Evolutionary conservation across 2,113 vertebrate genomes (phyloP).

Genomic region (Myocastor coypus): DNA sequence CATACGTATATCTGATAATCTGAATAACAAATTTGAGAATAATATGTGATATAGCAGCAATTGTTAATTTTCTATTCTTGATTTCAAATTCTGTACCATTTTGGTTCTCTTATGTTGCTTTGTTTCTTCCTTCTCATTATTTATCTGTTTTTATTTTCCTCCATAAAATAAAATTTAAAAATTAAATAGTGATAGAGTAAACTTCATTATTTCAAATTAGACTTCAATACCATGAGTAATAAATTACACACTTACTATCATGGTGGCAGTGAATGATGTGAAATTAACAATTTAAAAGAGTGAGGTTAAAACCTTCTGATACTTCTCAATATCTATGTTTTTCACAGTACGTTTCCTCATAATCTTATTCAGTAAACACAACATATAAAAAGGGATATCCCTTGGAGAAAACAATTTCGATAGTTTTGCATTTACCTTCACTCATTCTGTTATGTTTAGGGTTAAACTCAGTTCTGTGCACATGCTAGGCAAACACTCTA

Average conservation of each 20-base stretch:
- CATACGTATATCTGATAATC: too few relatives aligned
- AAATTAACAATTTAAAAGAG: background rate
- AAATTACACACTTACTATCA: background rate
- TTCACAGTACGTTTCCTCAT: background rate
- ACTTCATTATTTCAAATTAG: background rate
- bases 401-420: background rate
- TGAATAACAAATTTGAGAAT: too few relatives aligned
- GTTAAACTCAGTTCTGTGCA: background rate
- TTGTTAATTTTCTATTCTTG: too few relatives aligned
- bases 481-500: background rate
- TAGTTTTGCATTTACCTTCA: background rate
- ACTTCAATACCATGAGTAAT: background rate
- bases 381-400: background rate
- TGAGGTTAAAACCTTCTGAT: background rate
- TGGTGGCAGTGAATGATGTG: background rate
- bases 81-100: too few relatives aligned
- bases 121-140: too few relatives aligned
- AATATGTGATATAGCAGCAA: too few relatives aligned
- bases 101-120: too few relatives aligned
- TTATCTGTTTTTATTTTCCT: too few relatives aligned
- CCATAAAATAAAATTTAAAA: conserved; percentile 11
- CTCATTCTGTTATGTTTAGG: background rate
- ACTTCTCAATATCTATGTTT: background rate
- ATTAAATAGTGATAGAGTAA: background rate
- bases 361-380: background rate